Base-by-base conservation (phyloP, 2,797 vertebrate species). In the Lophius americanus region DNA sequence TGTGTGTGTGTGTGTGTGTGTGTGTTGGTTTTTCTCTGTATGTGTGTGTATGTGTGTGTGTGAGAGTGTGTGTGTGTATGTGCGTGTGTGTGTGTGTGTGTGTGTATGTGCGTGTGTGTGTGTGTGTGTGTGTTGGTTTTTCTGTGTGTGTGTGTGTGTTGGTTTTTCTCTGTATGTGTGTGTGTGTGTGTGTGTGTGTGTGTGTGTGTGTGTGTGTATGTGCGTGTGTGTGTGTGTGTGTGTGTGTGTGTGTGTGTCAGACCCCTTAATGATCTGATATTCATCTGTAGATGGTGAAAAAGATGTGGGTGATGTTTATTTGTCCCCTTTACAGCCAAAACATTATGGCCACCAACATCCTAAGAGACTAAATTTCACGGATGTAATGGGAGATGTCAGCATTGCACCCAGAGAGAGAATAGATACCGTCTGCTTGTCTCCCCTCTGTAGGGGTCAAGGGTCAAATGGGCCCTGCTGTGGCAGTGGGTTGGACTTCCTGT, bases 11-110 rank as follows among this genome's bases (percentile, higher is more conserved):
- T 70, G 47, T 53, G 36, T 51, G 43, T 37, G 51, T 52, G 10
- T 42, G n/a, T 47, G 14, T 48, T 38, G 39, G 39, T 47, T 35
- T 33, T 10, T 36, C 33, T 32, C 23, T 13, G 57, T 64, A 59
- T 65, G 66, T 68, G 38, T 53, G 37, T 65, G 13, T 73, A 80
- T 38, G 37, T 38, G 37, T 38, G 92, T 91, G 90, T 84, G 73
- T 86, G 85, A 88, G 79, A 68, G 63, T 73, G 14, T 73, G 72
- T 67, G 86, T 90, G 74, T 86, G 64, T 85, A 64, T 70, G 60
- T 67, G 60, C 71, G 55, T 54, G 53, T 44, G 55, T 56, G 60
- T 66, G 61, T 61, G 64, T 70, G 48, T 55, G 37, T 64, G 36
- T 70, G 80, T 87, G 71, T 82, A 52, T 85, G 73, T 70, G 39